A percentile compares a stretch with the other conserved stretches of the same genome.
Conservation (phyloP, 2,888 invertebrate genomes). For the Heliconius cydno region DNA sequence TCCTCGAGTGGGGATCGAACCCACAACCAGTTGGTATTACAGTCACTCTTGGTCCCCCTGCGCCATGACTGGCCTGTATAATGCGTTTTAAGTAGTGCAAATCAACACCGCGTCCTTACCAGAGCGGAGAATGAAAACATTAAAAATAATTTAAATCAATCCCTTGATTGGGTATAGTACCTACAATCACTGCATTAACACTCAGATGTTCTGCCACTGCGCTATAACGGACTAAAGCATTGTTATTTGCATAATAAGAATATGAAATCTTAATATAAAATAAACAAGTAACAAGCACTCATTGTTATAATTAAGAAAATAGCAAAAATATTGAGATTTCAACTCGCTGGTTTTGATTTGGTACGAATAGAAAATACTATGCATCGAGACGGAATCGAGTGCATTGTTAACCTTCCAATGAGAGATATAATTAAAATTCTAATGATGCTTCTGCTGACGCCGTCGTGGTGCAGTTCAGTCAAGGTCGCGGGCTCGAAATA, state of each 20-base stretch:
- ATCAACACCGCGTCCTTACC: too few relatives aligned
- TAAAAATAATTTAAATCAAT: too few relatives aligned
- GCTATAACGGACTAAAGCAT: background rate
- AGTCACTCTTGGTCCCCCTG: too few relatives aligned
- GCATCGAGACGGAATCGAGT: background rate
- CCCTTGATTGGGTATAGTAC: too few relatives aligned
- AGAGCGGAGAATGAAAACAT: too few relatives aligned
- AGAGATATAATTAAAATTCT: constrained; percentile 13
- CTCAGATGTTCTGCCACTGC: too few relatives aligned
- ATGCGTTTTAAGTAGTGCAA: too few relatives aligned
- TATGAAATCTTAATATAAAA: background rate
- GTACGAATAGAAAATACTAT: constrained; percentile 4
- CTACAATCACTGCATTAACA: too few relatives aligned
- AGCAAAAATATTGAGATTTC: background rate
- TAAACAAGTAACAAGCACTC: background rate
- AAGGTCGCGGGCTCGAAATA: background rate
- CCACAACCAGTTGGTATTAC: too few relatives aligned
- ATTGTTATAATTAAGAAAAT: background rate
- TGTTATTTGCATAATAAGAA: background rate
- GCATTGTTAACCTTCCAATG: constrained; percentile 12
- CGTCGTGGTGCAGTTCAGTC: background rate
- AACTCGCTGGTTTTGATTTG: background rate
- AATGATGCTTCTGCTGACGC: background rate
- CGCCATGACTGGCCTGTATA: too few relatives aligned
- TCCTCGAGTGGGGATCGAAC: too few relatives aligned